These are phyloP conservation scores for Anarrhichthys ocellatus DNA, from an alignment of 2,113 vertebrate genomes.

Conservation along the genomic window DNA sequence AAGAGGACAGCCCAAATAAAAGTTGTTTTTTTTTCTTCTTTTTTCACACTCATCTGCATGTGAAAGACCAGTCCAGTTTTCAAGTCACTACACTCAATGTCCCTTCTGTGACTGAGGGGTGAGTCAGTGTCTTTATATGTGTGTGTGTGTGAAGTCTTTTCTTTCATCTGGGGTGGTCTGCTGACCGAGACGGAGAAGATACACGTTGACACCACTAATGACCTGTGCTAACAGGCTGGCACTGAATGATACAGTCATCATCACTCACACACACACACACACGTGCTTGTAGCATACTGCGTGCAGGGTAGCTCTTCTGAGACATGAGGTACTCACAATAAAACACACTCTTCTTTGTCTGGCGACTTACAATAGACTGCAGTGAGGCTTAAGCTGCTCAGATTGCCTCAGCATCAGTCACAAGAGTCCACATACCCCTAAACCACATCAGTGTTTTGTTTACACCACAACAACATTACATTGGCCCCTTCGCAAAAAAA, in stretches of 20 bases:
- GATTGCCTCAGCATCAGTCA: conserved; percentile 54
- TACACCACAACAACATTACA: conserved; percentile 31
- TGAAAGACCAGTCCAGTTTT: conserved; percentile 29
- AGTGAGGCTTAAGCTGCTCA: conserved; percentile 54
- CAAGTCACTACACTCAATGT: conserved; percentile 4
- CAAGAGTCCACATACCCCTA: conserved; percentile 57
- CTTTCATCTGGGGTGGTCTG: conserved; percentile 58
- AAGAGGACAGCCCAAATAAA: conserved; percentile 6
- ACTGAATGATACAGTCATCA: conserved; percentile 61
- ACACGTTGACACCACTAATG: conserved; percentile 19
- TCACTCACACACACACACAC: conserved; percentile 6
- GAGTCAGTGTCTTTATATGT: conserved; percentile 41
- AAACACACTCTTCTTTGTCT: conserved; percentile 69
- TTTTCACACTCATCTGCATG: neutral
- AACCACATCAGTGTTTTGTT: conserved; percentile 42
- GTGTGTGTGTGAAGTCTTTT: conserved; percentile 37
- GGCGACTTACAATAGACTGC: conserved; percentile 59
- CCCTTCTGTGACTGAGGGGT: conserved; percentile 39
- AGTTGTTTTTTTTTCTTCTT: neutral
- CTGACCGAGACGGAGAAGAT: conserved; percentile 28
- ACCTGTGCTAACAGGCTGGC: conserved; percentile 61
- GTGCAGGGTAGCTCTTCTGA: conserved; percentile 52
- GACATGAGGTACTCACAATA: conserved; percentile 48
- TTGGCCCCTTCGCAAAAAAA: neutral
- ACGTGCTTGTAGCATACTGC: conserved; percentile 1